Evolutionary conservation across 2,797 vertebrate genomes (phyloP), one percentile per base, ranked within the genome.

Genomic region (Mallotus villosus): DNA sequence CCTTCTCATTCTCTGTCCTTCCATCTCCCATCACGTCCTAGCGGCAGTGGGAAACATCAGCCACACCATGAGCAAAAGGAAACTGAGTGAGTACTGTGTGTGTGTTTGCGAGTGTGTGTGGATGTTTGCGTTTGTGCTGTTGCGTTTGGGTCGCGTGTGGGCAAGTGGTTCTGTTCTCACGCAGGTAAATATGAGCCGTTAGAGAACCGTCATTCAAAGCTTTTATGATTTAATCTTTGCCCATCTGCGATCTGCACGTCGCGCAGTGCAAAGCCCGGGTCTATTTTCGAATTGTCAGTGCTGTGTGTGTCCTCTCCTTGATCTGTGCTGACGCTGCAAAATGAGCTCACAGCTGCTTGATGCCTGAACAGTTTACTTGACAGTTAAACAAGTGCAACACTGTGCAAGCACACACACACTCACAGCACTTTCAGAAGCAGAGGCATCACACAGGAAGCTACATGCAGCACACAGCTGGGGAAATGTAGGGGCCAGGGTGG

Each of bases 51-150:
- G 60, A 74, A 69, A 68, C 16, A 67, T 34, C 59, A 61, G 60
- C 71, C 51, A 62, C 84, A 90, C 53, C 81, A 93, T 93, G 91
- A 90, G 88, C 55, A 46, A 85, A 29, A 78, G 81, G 32, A 93
- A 87, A 84, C 81, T 93, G 21, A 85, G 92, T 93, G 82, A 93
- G 92, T 92, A 85, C 3, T 22, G n/a, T 66, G 53, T 70, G 53
- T 70, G 53, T 71, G 63, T 71, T 29, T 78, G 63, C 1, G 61
- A 16, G 60, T 27, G 22, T 37, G 34, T 64, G 34, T 64, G 34
- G 8, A 11, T 11, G 63, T n/a, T 29, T 41, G 63, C 21, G 34
- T 64, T 32, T 21, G 19, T 6, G 16, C 58, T 60, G 21, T 19
- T 58, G 19, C n/a, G 57, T 60, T n/a, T 55, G 51, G 5, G 51